phyloP scores from a whole-genome alignment of 1,140 invertebrate species.

The Drosophila yakuba region DNA sequence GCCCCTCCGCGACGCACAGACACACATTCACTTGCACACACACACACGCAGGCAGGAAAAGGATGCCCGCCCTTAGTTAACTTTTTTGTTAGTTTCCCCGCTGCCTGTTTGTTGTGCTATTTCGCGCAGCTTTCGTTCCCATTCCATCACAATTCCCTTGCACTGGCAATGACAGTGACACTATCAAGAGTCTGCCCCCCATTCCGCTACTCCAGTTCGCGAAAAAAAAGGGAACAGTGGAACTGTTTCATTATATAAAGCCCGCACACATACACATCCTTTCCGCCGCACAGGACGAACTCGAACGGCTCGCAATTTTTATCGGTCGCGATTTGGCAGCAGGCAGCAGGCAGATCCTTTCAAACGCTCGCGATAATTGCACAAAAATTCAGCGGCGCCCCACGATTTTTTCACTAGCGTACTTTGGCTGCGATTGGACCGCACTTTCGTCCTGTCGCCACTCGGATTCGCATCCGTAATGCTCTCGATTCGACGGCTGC shows the following conservation, averaged over 20 bases:
- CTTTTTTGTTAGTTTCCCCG: conserved; percentile 76
- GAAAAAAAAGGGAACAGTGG: conserved; percentile 27
- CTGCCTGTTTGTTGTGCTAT: conserved; percentile 73
- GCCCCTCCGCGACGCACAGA: conserved; percentile 1
- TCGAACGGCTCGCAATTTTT: conserved; percentile 40
- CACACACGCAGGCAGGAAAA: neutral
- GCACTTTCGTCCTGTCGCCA: conserved; percentile 37
- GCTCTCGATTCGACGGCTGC: conserved; percentile 64
- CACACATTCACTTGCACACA: neutral
- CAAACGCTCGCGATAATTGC: conserved; percentile 49
- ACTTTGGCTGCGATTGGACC: conserved; percentile 49
- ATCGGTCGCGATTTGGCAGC: conserved; percentile 1
- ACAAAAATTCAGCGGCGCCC: conserved; percentile 39
- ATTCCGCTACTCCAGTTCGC: neutral
- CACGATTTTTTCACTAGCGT: conserved; percentile 71
- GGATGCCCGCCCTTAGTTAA: conserved; percentile 68
- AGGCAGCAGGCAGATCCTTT: conserved; percentile 43
- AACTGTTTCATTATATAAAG: conserved; percentile 65
- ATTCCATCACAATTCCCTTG: conserved; percentile 44
- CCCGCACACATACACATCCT: conserved; percentile 47
- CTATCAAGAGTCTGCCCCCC: conserved; percentile 56
- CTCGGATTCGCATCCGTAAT: conserved; percentile 48
- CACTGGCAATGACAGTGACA: conserved; percentile 79
- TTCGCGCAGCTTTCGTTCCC: conserved; percentile 57
- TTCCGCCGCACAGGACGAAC: conserved; percentile 2